Percentiles rank a stretch among this genome's conserved stretches.
Evolutionary conservation across 2,113 vertebrate species (phyloP).

Genomic region (Brachirus orientalis): DNA sequence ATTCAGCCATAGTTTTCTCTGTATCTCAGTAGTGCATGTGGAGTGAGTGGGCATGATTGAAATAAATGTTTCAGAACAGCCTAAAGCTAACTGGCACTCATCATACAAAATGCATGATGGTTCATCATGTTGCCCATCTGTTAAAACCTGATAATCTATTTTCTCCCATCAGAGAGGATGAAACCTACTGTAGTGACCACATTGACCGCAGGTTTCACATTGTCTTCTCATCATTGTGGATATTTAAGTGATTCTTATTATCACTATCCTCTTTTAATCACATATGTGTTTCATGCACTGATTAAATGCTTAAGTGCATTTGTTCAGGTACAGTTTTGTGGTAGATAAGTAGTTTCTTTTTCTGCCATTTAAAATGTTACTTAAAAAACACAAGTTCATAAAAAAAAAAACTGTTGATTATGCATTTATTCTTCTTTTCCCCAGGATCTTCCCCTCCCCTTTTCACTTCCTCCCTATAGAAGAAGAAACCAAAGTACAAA

Average conservation of each 20-base stretch:
- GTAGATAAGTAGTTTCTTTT: no score
- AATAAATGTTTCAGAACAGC: slow-evolving; percentile 75
- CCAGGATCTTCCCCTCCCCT: background rate
- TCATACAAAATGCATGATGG: slow-evolving; percentile 69
- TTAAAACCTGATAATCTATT: slow-evolving; percentile 47
- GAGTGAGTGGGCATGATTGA: slow-evolving; percentile 64
- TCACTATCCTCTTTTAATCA: background rate
- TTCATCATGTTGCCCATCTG: slow-evolving; percentile 63
- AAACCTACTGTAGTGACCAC: slow-evolving; percentile 9
- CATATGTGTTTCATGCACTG: no score
- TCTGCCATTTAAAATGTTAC: no score
- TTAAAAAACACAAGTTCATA: no score
- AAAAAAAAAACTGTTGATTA: background rate
- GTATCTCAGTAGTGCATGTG: slow-evolving; percentile 51
- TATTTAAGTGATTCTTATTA: background rate
- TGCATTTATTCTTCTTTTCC: background rate
- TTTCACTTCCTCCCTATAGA: background rate
- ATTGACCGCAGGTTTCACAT: slow-evolving; percentile 13
- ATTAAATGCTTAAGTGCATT: no score
- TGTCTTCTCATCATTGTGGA: background rate
- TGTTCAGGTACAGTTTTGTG: no score
- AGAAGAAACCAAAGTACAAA: slow-evolving; percentile 15
- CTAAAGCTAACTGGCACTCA: slow-evolving; percentile 70
- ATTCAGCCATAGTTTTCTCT: slow-evolving; percentile 40
- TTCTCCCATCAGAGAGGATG: slow-evolving; percentile 20